Conservation (phyloP, 2,888 invertebrate species). For the Acrobasis repandana region DNA sequence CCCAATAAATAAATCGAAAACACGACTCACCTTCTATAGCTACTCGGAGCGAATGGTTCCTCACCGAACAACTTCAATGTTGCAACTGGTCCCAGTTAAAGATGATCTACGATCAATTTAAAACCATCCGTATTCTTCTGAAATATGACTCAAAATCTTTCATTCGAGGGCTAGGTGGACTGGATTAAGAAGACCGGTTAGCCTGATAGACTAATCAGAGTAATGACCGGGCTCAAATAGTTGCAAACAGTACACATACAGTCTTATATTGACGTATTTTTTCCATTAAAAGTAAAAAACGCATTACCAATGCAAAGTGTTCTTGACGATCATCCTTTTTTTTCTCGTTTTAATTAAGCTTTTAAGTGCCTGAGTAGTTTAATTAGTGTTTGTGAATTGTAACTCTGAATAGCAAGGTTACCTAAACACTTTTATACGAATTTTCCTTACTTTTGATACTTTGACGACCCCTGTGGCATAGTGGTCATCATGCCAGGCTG, state of each 20-base stretch:
- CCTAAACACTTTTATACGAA: not conserved
- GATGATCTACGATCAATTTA: conserved; percentile 19
- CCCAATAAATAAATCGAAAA: conserved; percentile 30
- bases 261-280: not conserved
- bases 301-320: not conserved
- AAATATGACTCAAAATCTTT: conserved; percentile 8
- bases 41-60: conserved; percentile 40
- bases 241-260: conserved; percentile 4
- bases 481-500: too few species aligned
- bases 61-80: conserved; percentile 25
- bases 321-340: not conserved
- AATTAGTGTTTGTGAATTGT: not conserved
- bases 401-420: not conserved
- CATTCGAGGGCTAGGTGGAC: conserved; percentile 14
- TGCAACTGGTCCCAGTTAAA: conserved; percentile 27
- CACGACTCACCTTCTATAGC: conserved; percentile 49
- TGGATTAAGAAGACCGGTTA: conserved; percentile 32
- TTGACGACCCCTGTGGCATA: too few species aligned
- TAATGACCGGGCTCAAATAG: conserved; percentile 18
- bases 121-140: not conserved
- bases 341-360: not conserved
- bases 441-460: too few species aligned
- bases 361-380: not conserved
- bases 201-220: conserved; percentile 26
- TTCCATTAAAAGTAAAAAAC: not conserved